A percentile compares a stretch with the other conserved stretches of the same genome.
Conservation (phyloP, 2,113 vertebrate species). For the Oceanites oceanicus region DNA sequence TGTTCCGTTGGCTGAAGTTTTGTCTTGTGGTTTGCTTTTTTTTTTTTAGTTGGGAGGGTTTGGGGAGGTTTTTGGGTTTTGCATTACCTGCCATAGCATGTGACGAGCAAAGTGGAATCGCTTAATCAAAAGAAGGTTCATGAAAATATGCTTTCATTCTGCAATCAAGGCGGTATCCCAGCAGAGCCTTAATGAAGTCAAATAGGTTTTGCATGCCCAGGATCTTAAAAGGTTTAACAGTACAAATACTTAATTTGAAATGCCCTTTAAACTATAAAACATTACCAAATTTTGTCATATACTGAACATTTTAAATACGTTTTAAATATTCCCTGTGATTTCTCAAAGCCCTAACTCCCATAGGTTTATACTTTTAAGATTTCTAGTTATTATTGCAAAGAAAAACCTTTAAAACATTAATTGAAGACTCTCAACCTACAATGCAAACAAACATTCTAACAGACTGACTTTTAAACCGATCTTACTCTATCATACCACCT, state of each 20-base stretch:
- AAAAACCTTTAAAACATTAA: not conserved
- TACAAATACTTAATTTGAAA: not conserved
- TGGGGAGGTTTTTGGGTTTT: not conserved
- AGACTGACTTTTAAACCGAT: not conserved
- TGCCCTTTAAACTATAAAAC: not conserved
- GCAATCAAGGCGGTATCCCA: not conserved
- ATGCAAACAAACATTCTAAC: not conserved
- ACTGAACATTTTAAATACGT: not conserved
- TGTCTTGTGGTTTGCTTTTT: not conserved
- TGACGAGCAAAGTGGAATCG: not conserved
- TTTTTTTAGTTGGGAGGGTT: not conserved
- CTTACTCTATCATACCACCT: not conserved
- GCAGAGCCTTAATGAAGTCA: constrained; percentile 5
- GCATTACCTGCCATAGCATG: not conserved
- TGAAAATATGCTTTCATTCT: not conserved
- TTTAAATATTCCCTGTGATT: not conserved
- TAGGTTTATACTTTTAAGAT: not conserved
- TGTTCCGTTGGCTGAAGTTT: not conserved
- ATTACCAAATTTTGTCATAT: not conserved
- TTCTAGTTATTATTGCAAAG: not conserved
- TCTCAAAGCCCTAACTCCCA: not conserved
- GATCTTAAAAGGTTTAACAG: not conserved
- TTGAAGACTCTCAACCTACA: not conserved
- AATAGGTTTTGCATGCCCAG: not conserved
- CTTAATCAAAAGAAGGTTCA: not conserved